Base-by-base conservation (phyloP, 2,113 vertebrate species). In the Osmerus eperlanus region DNA sequence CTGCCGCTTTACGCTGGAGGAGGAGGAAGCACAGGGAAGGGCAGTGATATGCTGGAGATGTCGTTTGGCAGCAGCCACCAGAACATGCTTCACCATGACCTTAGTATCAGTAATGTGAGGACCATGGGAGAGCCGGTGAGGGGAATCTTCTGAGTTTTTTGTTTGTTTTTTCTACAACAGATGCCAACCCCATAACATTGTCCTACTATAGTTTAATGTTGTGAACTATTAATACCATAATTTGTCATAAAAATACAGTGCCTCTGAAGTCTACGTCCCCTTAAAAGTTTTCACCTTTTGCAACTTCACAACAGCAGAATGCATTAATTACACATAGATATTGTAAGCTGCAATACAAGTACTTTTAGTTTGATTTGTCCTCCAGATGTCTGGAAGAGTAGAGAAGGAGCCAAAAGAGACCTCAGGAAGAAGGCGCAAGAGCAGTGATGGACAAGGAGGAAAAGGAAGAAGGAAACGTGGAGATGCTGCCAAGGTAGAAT, bases 381-480 rank as follows among this genome's bases (percentile, higher is more conserved):
- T 64, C 28, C 71, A 92, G 89, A 87, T 91, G 72, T 86, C 91
- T 66, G 89, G 79, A 77, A 89, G 91, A 88, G 78, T 84, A 68
- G 84, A 78, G 65, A 94, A 93, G 86, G 92, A 93, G 78, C 91
- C 94, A 86, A 98, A 95, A 93, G 95, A 94, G 74, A 92, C 91
- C 36, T 90, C 92, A 62, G 93, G 92, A 85, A 94, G 95, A 91
- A 95, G 95, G 36, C 95, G 94, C 85, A 93, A 94, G 90, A 93
- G 90, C 91, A 97, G 96, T 84, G 91, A 98, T 74, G 94, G 95
- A 87, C 94, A 95, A 92, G 96, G 95, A 92, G 94, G 93, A 87
- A 98, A 97, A 92, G 91, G 93, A 89, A 92, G 96, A 91, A 91
- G 95, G 87, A 98, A 97, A 93, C 94, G 94, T 12, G 93, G 90